Evolutionary conservation across 2,797 vertebrate species (phyloP).

Genomic region (Mormyrus hasselquistii): DNA sequence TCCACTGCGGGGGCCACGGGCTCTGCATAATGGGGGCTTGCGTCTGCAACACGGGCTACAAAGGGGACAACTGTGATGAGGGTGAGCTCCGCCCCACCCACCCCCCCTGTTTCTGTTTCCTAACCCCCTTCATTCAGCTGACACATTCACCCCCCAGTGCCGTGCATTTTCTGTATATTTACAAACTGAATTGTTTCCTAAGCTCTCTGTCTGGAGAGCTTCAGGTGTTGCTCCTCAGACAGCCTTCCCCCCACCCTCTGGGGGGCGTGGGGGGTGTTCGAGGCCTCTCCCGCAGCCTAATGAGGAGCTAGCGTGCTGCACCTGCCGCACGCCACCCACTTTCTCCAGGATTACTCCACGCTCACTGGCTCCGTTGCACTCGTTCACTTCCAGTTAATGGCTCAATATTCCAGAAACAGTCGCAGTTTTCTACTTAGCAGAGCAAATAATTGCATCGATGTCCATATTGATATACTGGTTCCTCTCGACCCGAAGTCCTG

Average conservation of each 20-base stretch:
- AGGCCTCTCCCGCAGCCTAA: background rate
- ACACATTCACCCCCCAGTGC: background rate
- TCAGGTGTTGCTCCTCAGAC: background rate
- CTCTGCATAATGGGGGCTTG: slow-evolving; percentile 92
- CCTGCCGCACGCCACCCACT: background rate
- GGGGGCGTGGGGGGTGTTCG: background rate
- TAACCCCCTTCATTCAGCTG: background rate
- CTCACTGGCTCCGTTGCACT: slow-evolving; percentile 35
- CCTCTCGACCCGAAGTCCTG: slow-evolving; percentile 27
- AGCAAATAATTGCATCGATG: slow-evolving; percentile 42
- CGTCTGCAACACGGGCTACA: slow-evolving; percentile 90
- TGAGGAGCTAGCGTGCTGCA: background rate
- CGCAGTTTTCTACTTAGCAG: slow-evolving; percentile 42
- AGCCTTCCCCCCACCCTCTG: background rate
- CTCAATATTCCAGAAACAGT: slow-evolving; percentile 43
- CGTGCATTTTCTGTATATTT: background rate
- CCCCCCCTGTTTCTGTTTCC: background rate
- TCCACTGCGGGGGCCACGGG: slow-evolving; percentile 88
- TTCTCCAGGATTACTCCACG: slow-evolving; percentile 15
- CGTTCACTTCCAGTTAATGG: slow-evolving; percentile 36
- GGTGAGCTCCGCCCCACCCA: slow-evolving; percentile 42
- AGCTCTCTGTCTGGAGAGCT: background rate
- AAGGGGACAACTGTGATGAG: slow-evolving; percentile 95
- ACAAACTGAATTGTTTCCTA: background rate
- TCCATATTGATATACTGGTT: slow-evolving; percentile 32